Base-by-base conservation (phyloP, 1,140 invertebrate species). In the Amyelois transitella region DNA sequence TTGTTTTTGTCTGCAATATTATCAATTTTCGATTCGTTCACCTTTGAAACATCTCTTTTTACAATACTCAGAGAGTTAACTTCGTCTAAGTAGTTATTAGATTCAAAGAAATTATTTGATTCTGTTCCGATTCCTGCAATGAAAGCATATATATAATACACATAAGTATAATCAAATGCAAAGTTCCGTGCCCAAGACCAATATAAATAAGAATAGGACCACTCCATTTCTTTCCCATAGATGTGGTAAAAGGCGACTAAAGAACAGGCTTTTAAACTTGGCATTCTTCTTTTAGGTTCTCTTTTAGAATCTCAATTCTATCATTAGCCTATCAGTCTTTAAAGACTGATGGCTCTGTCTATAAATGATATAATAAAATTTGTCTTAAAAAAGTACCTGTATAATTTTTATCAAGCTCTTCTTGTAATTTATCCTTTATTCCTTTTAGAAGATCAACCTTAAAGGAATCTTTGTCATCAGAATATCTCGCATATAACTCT, bases 1-100 rank as follows among this genome's bases (percentile, higher is more conserved):
- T 38, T 63, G 6, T 24, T 24, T 18, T n/a, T 51, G 17, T 45
- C 20, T 18, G 7, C 45, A 6, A 12, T 56, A 14, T 38, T 18
- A n/a, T 21, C 19, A 1, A 25, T 51, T 6, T 58, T 52, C 0
- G 18, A 54, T 20, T 54, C 38, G 7, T 47, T 50, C 0, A 32
- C 17, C 12, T 22, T 12, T 21, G 18, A 52, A 0, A 61, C 18
- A 21, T 67, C 55, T 57, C 68, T 64, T 64, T 67, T 70, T 54
- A 70, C 51, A 49, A 67, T 53, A 43, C 60, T 61, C 0, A 56
- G 12, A 38, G 32, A 38, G 12, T 38, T 14, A 38, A 10, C 28
- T 6, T 38, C 32, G 4, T 38, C 32, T 38, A 38, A 38, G 32
- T 38, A 38, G n/a, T 38, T 38, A 8, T 38, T 28, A 28, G 12